Evolutionary conservation across 2,113 vertebrate species (phyloP), one percentile per base, ranked within the genome.

Genomic region (Phyllostomus discolor): DNA sequence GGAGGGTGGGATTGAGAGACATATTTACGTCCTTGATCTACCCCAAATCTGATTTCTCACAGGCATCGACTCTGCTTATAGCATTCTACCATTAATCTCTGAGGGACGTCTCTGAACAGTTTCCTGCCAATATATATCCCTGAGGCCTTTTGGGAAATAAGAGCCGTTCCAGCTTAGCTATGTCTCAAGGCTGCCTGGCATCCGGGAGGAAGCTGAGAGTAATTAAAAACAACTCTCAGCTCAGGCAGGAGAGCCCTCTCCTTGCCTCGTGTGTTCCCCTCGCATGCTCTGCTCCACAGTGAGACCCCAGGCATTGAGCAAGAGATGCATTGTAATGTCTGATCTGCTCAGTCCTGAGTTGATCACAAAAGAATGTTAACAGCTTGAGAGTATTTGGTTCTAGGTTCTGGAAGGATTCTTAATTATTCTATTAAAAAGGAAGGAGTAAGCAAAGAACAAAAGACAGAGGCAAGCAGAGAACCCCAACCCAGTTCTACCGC

Each of bases 181-280:
- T 35, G 10, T 83, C 28, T 52, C 72, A 75, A 89, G 66, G 50
- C 80, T 90, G 35, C 50, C 33, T 81, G 73, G 66, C n/a, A 9
- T 80, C 35, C 26, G 69, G 28, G 50, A 95, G 41, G 90, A 33
- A 80, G 64, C 11, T 46, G 64, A 93, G 66, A 94, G 50, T 95
- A 96, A 96, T 93, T 96, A 97, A 97, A 96, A 80, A 35, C 66
- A 94, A 48, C 43, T 90, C 75, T 46, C 10, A 43, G 31, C n/a
- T 73, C 93, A 50, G 52, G 38, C n/a, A 31, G 86, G 82, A 84
- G 26, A 57, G 10, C 10, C 0, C 90, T 59, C 11, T 83, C 15
- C 19, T 50, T 82, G 66, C 22, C 41, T 57, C 10, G 0, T 88
- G 31, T 46, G 20, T 11, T 94, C 75, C 35, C 28, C 14, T 75